Evolutionary conservation across 2,797 vertebrate species (phyloP).

Genomic region (Varecia variegata): DNA sequence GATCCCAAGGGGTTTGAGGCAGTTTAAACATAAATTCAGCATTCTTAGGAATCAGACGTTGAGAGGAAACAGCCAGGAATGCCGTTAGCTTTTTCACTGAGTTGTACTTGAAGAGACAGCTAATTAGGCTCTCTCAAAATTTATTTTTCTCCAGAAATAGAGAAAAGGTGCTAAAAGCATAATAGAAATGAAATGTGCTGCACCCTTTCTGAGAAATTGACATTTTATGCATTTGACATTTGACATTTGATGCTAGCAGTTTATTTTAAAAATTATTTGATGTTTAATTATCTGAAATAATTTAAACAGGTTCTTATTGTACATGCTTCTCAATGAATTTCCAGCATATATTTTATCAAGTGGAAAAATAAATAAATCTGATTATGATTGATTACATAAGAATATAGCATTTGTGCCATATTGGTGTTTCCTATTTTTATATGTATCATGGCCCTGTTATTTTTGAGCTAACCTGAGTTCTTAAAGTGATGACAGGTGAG

Average conservation of each 20-base stretch:
- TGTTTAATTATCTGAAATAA: slow-evolving; percentile 36
- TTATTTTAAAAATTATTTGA: slow-evolving; percentile 49
- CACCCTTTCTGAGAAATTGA: slow-evolving; percentile 34
- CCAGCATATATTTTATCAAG: not conserved
- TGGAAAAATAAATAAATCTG: not conserved
- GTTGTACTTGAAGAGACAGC: slow-evolving; percentile 51
- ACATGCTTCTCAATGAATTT: not conserved
- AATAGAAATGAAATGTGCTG: not conserved
- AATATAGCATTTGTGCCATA: not conserved
- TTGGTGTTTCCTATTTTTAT: not conserved
- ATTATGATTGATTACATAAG: not conserved
- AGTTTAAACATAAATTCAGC: slow-evolving; percentile 8
- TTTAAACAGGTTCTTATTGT: not conserved
- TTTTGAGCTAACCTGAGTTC: not conserved
- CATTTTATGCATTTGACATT: slow-evolving; percentile 21
- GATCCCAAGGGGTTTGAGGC: slow-evolving; percentile 26
- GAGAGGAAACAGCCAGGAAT: not conserved
- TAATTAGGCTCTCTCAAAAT: slow-evolving; percentile 54
- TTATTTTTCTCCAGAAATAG: slow-evolving; percentile 66
- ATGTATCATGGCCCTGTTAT: not conserved
- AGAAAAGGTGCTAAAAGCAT: slow-evolving; percentile 24
- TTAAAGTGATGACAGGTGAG: not conserved
- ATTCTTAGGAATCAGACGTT: slow-evolving; percentile 28
- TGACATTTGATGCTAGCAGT: slow-evolving; percentile 37
- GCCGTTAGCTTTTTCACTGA: slow-evolving; percentile 20